Conservation (phyloP, 2,797 vertebrate species). For the Cryptoprocta ferox region DNA sequence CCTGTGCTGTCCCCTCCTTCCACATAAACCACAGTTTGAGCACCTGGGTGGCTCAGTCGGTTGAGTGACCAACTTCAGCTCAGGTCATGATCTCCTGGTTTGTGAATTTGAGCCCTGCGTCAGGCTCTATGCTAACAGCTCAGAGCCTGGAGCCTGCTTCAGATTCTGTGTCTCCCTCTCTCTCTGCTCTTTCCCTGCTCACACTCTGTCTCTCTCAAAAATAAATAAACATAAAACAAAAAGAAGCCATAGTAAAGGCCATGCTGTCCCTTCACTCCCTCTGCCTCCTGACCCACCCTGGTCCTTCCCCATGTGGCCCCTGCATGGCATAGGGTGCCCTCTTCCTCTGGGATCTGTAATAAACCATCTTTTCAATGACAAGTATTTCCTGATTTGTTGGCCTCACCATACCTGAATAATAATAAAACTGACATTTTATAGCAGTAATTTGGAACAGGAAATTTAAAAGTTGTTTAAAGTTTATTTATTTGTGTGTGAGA, state of each 20-base stretch:
- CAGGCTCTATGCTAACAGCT: too few relatives aligned
- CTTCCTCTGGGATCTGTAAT: background rate
- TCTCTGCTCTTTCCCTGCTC: too few relatives aligned
- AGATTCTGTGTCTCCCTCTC: too few relatives aligned
- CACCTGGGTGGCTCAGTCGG: too few relatives aligned
- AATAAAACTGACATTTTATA: background rate
- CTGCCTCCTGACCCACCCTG: background rate
- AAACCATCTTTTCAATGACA: background rate
- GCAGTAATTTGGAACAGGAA: background rate
- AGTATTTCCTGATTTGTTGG: background rate
- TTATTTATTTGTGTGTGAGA: too few relatives aligned
- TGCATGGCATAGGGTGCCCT: rapidly evolving
- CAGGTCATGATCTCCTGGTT: too few relatives aligned
- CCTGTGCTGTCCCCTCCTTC: background rate
- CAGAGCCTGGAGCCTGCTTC: too few relatives aligned
- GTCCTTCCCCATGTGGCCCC: rapidly evolving
- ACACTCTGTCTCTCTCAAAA: too few relatives aligned
- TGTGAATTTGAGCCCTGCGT: too few relatives aligned
- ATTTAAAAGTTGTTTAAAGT: background rate
- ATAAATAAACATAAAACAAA: too few relatives aligned
- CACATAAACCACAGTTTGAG: background rate
- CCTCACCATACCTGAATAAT: background rate
- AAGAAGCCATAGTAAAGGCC: background rate
- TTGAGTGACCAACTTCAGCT: too few relatives aligned
- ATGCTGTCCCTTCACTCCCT: background rate